Base-by-base conservation (phyloP, 1,140 invertebrate species). In the Drosophila mojavensis region DNA sequence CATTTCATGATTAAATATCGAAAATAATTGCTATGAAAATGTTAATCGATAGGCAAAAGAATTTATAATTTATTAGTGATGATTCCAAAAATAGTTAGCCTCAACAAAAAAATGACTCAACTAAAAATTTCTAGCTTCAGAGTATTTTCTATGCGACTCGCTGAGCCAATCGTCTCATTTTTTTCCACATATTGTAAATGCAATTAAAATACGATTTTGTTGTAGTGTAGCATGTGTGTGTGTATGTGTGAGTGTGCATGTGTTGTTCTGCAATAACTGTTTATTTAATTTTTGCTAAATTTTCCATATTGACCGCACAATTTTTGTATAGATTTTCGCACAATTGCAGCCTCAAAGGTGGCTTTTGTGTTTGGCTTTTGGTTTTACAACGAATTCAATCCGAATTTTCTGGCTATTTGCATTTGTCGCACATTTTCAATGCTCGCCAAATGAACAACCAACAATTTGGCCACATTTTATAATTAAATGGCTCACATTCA, bases 301-400 rank as follows among this genome's bases (percentile, higher is more conserved):
- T 75, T 82, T 69, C 66, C 75, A 86, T 82, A 69, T 74, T 69
- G 65, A 58, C 65, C 71, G 60, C 65, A 75, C 66, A 55, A 81
- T 75, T 75, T 70, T 67, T 73, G 53, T 77, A 62, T 74, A 41
- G 51, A 74, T 74, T 71, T 66, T 65, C 62, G 63, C 48, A 36
- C 62, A 75, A 78, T 78, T 56, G 70, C 48, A 86, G 82, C 83
- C 83, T 88, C 83, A 86, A 86, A 88, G 84, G 77, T 88, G 83
- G 83, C 76, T 89, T 88, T 88, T 83, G 66, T 83, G 84, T 89
- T 89, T 88, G 84, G 80, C 64, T 80, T 73, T 83, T 76, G 83
- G 79, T 76, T 88, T 79, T 74, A 78, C 82, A 82, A 81, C 72
- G 66, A 67, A 71, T 86, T 79, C 7, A 47, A 53, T 62, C 76